phyloP scores from a whole-genome alignment of 1,140 invertebrate species.

The Rhizoglyphus robini region DNA sequence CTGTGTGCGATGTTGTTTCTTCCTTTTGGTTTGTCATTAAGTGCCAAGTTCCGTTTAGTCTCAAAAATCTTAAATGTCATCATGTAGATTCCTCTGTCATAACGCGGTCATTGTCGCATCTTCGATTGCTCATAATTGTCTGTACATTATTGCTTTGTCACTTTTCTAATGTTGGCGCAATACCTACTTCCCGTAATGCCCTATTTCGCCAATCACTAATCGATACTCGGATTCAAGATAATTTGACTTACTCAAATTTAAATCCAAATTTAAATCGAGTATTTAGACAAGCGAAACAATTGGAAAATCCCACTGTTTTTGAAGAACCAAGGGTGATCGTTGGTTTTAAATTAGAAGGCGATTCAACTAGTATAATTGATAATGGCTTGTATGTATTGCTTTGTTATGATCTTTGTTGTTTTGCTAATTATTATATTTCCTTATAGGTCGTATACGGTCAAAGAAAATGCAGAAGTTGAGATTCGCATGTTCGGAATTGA shows the following conservation, averaged over 20 bases:
- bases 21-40: too few species aligned
- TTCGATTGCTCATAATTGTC: not conserved
- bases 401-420: not conserved
- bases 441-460: constrained; percentile 7
- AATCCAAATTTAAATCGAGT: not conserved
- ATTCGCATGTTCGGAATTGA: not conserved
- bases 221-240: not conserved
- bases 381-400: not conserved
- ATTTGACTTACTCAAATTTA: not conserved
- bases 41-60: too few species aligned
- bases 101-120: not conserved
- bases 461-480: not conserved
- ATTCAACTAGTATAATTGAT: not conserved
- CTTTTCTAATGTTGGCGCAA: not conserved
- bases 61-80: too few species aligned
- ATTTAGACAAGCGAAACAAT: not conserved
- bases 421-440: not conserved
- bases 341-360: constrained; percentile 9
- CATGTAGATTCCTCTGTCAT: too few species aligned
- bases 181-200: not conserved
- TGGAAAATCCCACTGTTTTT: too few species aligned
- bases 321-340: not conserved
- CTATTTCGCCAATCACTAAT: not conserved
- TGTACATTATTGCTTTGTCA: not conserved
- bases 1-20: too few species aligned